Evolutionary conservation across 2,113 vertebrate genomes (phyloP).

Genomic region (Sander lucioperca): DNA sequence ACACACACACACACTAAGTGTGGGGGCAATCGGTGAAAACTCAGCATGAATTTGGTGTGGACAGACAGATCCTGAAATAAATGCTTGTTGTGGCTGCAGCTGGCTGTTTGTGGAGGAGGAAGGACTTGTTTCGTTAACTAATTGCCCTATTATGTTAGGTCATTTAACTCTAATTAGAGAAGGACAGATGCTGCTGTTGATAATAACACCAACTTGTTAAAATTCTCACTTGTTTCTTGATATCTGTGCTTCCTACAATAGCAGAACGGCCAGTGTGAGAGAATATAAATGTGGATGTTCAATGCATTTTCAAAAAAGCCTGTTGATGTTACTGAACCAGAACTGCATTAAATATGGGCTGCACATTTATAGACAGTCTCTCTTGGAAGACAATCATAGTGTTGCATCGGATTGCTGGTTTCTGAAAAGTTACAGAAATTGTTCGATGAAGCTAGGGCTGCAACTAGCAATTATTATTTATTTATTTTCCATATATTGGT

Average conservation of each 20-base stretch:
- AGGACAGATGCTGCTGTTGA: slow-evolving; percentile 62
- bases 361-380: neutral
- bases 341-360: neutral
- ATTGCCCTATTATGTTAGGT: slow-evolving; percentile 73
- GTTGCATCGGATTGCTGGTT: neutral
- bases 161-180: slow-evolving; percentile 74
- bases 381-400: neutral
- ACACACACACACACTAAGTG: slow-evolving; percentile 18
- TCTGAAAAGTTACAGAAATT: neutral
- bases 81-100: slow-evolving; percentile 42
- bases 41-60: slow-evolving; percentile 20
- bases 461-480: neutral
- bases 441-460: neutral
- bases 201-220: slow-evolving; percentile 54
- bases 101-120: slow-evolving; percentile 31
- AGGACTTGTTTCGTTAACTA: slow-evolving; percentile 66
- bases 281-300: neutral
- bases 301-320: neutral
- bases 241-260: neutral
- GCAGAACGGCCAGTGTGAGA: neutral
- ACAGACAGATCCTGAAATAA: slow-evolving; percentile 39
- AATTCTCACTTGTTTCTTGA: slow-evolving; percentile 16
- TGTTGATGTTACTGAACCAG: neutral
- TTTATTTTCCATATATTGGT: neutral
- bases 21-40: slow-evolving; percentile 22